Percentiles rank a stretch among this genome's conserved stretches.
Evolutionary conservation across 2,888 invertebrate species (phyloP).

Genomic region (Trypoxylon attenuatum): DNA sequence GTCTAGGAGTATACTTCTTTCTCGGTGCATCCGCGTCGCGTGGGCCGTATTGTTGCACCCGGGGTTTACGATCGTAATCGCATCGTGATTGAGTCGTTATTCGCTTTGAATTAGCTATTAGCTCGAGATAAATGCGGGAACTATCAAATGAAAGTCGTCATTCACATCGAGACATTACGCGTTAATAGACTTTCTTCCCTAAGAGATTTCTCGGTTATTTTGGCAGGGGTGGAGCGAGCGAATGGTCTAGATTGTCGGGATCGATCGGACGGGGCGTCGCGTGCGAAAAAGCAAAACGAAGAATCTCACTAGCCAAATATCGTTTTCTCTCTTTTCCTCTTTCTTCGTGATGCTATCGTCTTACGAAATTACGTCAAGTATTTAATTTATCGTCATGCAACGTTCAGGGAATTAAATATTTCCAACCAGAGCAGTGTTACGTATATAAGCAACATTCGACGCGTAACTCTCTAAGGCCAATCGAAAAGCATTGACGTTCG

Average conservation of each 20-base stretch:
- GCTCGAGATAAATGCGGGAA: neutral
- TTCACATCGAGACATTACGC: too few relatives aligned
- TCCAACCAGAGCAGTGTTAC: neutral
- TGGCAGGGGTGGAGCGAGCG: neutral
- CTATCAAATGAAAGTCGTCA: too few relatives aligned
- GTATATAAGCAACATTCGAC: neutral
- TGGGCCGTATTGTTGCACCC: neutral
- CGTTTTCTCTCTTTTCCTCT: neutral
- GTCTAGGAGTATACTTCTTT: neutral
- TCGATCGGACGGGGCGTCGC: slow-evolving; percentile 8
- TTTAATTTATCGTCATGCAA: slow-evolving; percentile 3
- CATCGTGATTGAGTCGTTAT: neutral
- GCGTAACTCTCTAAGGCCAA: neutral
- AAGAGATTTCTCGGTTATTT: too few relatives aligned
- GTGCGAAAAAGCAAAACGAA: slow-evolving; percentile 2
- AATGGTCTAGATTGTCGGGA: neutral
- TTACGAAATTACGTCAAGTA: neutral
- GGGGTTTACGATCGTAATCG: neutral
- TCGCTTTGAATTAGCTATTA: neutral
- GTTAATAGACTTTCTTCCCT: too few relatives aligned
- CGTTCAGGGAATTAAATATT: neutral
- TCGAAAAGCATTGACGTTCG: neutral
- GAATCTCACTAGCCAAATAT: neutral
- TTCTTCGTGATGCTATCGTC: neutral
- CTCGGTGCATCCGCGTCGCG: neutral